Evolutionary conservation across 2,797 vertebrate genomes (phyloP).

Genomic region (Schizothorax lantsangensis): DNA sequence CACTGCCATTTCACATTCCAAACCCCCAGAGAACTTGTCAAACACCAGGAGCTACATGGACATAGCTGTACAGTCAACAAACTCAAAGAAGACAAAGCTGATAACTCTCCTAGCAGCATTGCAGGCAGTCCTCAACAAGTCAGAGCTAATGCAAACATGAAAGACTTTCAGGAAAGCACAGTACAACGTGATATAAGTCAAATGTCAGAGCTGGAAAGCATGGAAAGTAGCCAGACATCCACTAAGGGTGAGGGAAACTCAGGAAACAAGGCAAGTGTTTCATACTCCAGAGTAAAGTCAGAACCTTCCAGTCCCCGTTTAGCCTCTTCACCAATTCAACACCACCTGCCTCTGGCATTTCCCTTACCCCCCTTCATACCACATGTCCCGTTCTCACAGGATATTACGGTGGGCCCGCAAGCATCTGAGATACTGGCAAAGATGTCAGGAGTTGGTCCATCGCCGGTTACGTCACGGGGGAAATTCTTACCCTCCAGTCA

Average conservation of each 20-base stretch:
- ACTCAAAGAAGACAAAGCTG: conserved; percentile 68
- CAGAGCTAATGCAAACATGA: conserved; percentile 73
- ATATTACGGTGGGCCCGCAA: conserved; percentile 86
- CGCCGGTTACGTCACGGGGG: conserved; percentile 84
- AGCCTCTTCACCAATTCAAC: conserved; percentile 86
- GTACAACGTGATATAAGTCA: conserved; percentile 79
- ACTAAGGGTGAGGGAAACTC: conserved; percentile 74
- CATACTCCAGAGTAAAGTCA: conserved; percentile 87
- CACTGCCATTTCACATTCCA: conserved; percentile 89
- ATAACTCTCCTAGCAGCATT: conserved; percentile 39
- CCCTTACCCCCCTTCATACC: conserved; percentile 86
- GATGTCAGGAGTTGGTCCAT: conserved; percentile 90
- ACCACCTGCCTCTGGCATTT: conserved; percentile 81
- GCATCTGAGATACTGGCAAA: conserved; percentile 90
- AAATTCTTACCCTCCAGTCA: conserved; percentile 82
- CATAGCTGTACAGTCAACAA: conserved; percentile 69
- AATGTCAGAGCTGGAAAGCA: conserved; percentile 82
- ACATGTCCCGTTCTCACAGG: conserved; percentile 87
- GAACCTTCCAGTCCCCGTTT: conserved; percentile 88
- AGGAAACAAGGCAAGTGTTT: conserved; percentile 80
- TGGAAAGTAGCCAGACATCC: conserved; percentile 77
- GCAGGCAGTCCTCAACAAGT: conserved; percentile 76
- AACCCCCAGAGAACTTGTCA: conserved; percentile 83
- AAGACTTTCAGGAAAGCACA: conserved; percentile 77
- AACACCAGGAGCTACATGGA: conserved; percentile 85